phyloP scores from a whole-genome alignment of 2,797 vertebrate genomes.

The Myripristis murdjan region DNA sequence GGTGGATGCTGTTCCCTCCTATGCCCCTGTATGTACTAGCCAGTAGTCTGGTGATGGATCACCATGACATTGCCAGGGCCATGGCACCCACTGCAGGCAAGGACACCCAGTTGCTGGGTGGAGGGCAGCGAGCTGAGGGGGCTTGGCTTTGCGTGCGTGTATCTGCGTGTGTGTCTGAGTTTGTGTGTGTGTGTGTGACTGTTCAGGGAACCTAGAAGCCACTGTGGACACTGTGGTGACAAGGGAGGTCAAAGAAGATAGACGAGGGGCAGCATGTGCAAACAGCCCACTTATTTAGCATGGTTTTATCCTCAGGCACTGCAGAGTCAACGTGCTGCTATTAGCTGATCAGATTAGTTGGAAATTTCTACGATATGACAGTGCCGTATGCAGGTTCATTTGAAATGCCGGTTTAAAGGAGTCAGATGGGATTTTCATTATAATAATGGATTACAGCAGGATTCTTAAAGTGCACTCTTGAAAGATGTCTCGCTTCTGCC shows the following conservation, averaged over 20 bases:
- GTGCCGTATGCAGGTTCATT: conserved; percentile 26
- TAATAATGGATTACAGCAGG: conserved; percentile 51
- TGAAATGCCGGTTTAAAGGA: conserved; percentile 42
- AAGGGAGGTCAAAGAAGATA: conserved; percentile 52
- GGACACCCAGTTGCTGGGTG: conserved; percentile 45
- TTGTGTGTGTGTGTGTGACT: conserved; percentile 3
- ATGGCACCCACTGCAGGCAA: conserved; percentile 51
- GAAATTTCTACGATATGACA: conserved; percentile 36
- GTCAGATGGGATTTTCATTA: conserved; percentile 56
- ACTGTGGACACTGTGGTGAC: conserved; percentile 38
- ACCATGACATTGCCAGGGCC: conserved; percentile 41
- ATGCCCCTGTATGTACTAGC: conserved; percentile 59
- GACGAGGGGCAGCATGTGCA: conserved; percentile 38
- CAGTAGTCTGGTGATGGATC: conserved; percentile 66
- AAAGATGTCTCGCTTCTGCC: conserved; percentile 29
- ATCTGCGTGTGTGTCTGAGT: conserved; percentile 2
- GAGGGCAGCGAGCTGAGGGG: conserved; percentile 10
- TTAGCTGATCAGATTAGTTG: conserved; percentile 32
- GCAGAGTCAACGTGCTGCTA: conserved; percentile 11
- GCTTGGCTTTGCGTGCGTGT: background rate
- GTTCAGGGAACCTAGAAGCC: background rate
- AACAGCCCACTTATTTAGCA: conserved; percentile 52
- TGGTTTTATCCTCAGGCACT: conserved; percentile 14
- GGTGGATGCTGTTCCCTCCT: conserved; percentile 49
- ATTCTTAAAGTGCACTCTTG: conserved; percentile 59